Evolutionary conservation across 2,113 vertebrate genomes (phyloP).

Genomic region (Corythornis vintsioides): DNA sequence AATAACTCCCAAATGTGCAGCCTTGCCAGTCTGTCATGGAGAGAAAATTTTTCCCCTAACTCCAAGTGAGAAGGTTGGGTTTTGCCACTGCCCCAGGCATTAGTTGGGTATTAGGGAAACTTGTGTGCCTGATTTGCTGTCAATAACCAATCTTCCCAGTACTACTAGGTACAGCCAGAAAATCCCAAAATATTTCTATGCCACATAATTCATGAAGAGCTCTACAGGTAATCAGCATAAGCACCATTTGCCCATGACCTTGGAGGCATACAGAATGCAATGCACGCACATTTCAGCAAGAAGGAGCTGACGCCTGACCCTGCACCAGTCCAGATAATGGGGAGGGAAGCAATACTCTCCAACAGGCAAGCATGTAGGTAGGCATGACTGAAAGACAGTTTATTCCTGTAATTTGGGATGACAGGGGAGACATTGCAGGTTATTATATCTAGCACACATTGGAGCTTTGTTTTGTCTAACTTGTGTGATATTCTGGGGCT

Average conservation of each 20-base stretch:
- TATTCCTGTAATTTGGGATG: constrained; percentile 47
- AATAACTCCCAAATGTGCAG: not conserved
- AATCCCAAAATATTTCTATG: not conserved
- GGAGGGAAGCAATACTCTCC: not conserved
- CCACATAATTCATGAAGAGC: not conserved
- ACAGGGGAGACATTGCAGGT: constrained; percentile 47
- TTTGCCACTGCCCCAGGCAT: not conserved
- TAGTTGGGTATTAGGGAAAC: not conserved
- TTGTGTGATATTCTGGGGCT: not conserved
- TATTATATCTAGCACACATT: not conserved
- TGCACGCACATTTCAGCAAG: not conserved
- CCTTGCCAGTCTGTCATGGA: rapidly evolving
- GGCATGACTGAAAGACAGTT: not conserved
- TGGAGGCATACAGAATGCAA: rapidly evolving
- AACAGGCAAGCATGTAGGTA: not conserved
- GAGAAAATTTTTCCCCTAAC: not conserved
- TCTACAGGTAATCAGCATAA: not conserved
- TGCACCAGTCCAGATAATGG: rapidly evolving
- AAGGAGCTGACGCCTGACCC: not conserved
- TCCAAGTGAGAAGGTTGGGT: not conserved
- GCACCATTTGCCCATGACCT: not conserved
- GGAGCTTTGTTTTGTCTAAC: constrained; percentile 60
- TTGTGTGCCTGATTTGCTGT: not conserved
- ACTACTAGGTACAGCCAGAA: not conserved
- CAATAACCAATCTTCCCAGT: not conserved